Evolutionary conservation across 2,113 vertebrate genomes (phyloP).

Genomic region (Erinaceus europaeus): DNA sequence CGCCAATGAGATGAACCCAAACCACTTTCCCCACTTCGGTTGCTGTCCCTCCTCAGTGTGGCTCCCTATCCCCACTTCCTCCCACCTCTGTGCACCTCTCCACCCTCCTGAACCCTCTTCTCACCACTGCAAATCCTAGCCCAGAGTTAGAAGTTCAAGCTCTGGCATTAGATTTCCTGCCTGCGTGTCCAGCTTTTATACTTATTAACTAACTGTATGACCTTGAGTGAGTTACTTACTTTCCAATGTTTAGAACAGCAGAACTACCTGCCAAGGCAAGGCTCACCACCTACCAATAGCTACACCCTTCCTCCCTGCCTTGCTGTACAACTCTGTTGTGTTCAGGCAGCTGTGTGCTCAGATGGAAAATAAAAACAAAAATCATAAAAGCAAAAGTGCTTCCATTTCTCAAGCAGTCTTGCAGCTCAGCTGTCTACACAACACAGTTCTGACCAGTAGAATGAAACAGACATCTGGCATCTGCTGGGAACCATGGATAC

Average conservation of each 20-base stretch:
- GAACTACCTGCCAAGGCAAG: no score
- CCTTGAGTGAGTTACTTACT: background rate
- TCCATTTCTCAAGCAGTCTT: background rate
- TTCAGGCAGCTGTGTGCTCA: background rate
- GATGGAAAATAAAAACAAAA: background rate
- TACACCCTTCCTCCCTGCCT: background rate
- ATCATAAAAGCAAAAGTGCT: background rate
- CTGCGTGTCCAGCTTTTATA: background rate
- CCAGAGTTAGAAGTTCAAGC: background rate
- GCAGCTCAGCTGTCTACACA: background rate
- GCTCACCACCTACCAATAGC: no score
- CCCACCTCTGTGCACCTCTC: background rate
- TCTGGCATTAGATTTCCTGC: background rate
- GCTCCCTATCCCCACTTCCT: background rate
- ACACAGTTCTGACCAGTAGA: background rate
- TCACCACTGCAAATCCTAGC: background rate
- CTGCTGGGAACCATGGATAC: background rate
- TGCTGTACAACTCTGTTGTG: background rate
- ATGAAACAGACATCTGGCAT: background rate
- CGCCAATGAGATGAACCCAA: background rate
- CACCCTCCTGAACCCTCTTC: background rate
- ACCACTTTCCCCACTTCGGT: background rate
- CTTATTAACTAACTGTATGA: conserved; percentile 20
- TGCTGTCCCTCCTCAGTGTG: background rate
- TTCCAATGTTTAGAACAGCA: background rate